phyloP scores from a whole-genome alignment of 2,797 vertebrate species.

The Macropodus opercularis region DNA sequence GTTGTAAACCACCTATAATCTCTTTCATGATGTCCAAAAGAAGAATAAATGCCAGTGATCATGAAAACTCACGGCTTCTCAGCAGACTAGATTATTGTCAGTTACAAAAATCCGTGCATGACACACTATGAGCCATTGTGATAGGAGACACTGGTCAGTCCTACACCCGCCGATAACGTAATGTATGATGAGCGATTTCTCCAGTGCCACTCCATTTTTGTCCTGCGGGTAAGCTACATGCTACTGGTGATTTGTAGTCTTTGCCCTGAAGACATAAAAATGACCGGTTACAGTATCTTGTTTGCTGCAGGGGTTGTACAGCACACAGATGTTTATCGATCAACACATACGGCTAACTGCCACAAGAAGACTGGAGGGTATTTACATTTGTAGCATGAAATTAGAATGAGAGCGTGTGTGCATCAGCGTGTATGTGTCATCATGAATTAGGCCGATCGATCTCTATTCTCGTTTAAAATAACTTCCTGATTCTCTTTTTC shows the following conservation, averaged over 20 bases:
- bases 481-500: slow-evolving; percentile 42
- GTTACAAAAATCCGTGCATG: slow-evolving; percentile 4
- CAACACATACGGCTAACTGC: slow-evolving; percentile 19
- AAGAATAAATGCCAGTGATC: neutral
- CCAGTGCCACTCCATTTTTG: neutral
- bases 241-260: slow-evolving; percentile 1
- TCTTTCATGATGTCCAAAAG: neutral
- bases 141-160: slow-evolving; percentile 11
- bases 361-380: slow-evolving; percentile 4
- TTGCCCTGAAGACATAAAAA: neutral
- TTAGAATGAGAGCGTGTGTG: neutral
- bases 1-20: neutral
- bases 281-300: neutral
- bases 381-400: neutral
- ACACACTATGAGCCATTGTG: neutral
- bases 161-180: slow-evolving; percentile 10
- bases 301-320: neutral
- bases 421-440: neutral
- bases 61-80: neutral
- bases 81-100: slow-evolving; percentile 1
- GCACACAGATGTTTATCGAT: slow-evolving; percentile 19
- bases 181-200: slow-evolving; percentile 20
- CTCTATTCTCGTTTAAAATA: slow-evolving; percentile 42
- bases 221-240: neutral
- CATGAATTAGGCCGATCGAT: slow-evolving; percentile 33